Conservation (phyloP, 1,140 invertebrate species). For the Bombus haemorrhoidalis region DNA sequence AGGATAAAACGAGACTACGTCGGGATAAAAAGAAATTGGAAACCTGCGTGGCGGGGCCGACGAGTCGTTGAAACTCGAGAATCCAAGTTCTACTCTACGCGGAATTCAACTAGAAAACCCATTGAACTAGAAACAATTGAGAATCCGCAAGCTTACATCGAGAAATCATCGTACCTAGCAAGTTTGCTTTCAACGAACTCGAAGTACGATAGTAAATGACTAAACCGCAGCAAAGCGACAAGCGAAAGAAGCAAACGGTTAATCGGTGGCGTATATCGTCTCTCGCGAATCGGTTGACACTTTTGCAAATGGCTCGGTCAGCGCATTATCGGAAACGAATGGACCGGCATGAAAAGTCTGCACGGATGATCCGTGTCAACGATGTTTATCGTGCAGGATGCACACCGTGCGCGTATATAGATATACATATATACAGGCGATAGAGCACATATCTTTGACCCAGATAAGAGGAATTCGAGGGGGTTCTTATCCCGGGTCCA, state of each 20-base stretch:
- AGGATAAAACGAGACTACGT: too few species aligned
- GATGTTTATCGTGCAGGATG: constrained; percentile 59
- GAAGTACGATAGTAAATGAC: too few species aligned
- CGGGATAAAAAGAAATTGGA: not conserved
- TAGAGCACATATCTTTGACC: constrained; percentile 64
- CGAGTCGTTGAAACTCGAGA: not conserved
- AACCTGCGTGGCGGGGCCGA: not conserved
- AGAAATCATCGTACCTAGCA: not conserved
- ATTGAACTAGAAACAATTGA: not conserved
- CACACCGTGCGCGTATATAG: not conserved
- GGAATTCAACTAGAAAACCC: too few species aligned
- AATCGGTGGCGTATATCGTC: not conserved
- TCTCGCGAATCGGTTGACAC: not conserved
- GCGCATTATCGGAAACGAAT: constrained; percentile 15
- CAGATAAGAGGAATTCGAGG: constrained; percentile 68
- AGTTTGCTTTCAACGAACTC: not conserved
- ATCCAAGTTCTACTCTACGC: not conserved
- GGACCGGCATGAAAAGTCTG: constrained; percentile 32
- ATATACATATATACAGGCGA: not conserved
- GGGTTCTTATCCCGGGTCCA: constrained; percentile 60
- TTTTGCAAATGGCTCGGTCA: not conserved
- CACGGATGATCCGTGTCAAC: constrained; percentile 57
- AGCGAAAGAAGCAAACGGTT: not conserved
- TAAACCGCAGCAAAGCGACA: not conserved
- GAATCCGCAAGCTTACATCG: not conserved